Evolutionary conservation across 2,113 vertebrate species (phyloP).

Genomic region (Rhinoptilus africanus): DNA sequence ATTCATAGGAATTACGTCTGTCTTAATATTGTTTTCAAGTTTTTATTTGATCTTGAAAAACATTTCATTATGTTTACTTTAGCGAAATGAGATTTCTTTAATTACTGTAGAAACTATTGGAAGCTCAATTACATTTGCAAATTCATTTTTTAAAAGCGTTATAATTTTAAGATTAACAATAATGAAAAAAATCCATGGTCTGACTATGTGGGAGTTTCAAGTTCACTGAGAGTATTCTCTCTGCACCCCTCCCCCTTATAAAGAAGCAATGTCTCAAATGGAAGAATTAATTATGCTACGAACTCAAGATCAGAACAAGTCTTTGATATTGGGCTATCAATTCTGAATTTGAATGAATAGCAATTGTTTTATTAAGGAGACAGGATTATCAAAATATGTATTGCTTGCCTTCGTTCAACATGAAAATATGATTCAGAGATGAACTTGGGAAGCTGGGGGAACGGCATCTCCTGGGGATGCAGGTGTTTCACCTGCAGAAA

Average conservation of each 20-base stretch:
- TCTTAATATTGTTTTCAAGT: constrained; percentile 62
- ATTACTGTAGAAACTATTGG: constrained; percentile 77
- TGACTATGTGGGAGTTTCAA: background rate
- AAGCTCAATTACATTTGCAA: constrained; percentile 74
- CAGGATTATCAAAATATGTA: background rate
- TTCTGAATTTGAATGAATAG: constrained; percentile 10
- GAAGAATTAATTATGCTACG: constrained; percentile 30
- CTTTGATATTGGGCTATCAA: background rate
- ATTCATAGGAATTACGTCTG: constrained; percentile 40
- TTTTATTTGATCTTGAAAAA: constrained; percentile 76
- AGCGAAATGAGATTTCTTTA: constrained; percentile 78
- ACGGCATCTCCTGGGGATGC: no score
- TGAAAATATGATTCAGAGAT: background rate
- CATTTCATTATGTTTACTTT: constrained; percentile 78
- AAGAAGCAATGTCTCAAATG: background rate
- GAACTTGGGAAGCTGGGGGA: background rate
- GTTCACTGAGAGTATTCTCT: background rate
- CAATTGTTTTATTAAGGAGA: constrained; percentile 9
- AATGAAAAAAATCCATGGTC: background rate
- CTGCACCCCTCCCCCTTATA: background rate
- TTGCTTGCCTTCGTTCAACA: background rate
- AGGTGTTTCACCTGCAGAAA: background rate
- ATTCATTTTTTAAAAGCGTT: constrained; percentile 72
- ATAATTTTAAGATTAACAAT: constrained; percentile 63
- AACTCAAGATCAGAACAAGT: background rate